These are phyloP conservation scores for Eonycteris spelaea DNA, from an alignment of 2,113 vertebrate species.

Conservation along the genomic window DNA sequence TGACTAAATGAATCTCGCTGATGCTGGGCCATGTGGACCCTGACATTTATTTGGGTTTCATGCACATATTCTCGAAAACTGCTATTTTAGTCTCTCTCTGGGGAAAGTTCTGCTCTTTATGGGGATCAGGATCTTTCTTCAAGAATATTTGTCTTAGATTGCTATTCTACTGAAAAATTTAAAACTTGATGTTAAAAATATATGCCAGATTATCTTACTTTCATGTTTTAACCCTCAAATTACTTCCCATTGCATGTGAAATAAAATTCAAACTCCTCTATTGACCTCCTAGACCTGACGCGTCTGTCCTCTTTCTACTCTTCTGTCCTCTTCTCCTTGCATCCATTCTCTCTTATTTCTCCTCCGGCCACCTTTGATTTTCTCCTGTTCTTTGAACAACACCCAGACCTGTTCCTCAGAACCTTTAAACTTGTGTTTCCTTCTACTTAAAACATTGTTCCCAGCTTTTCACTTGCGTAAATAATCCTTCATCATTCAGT, in stretches of 20 bases:
- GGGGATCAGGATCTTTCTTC: neutral
- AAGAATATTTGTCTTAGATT: neutral
- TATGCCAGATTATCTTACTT: neutral
- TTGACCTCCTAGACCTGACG: neutral
- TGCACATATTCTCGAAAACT: neutral
- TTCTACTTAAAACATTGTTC: neutral
- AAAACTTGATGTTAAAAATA: neutral
- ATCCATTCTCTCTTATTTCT: neutral
- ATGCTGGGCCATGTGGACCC: neutral
- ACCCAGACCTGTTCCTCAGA: neutral
- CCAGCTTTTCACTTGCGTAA: neutral
- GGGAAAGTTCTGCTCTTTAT: neutral
- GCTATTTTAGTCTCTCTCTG: neutral
- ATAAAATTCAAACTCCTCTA: neutral
- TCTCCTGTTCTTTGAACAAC: neutral
- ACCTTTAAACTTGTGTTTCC: neutral
- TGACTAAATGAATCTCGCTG: neutral
- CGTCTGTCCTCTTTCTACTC: neutral
- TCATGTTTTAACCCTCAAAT: neutral
- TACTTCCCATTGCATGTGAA: neutral
- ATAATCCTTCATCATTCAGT: neutral
- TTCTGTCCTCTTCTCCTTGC: neutral
- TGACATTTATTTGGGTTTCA: neutral
- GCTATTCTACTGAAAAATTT: neutral
- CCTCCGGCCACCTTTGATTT: neutral